Conservation (phyloP, 1,140 invertebrate genomes). For the Leucophenga varia region DNA sequence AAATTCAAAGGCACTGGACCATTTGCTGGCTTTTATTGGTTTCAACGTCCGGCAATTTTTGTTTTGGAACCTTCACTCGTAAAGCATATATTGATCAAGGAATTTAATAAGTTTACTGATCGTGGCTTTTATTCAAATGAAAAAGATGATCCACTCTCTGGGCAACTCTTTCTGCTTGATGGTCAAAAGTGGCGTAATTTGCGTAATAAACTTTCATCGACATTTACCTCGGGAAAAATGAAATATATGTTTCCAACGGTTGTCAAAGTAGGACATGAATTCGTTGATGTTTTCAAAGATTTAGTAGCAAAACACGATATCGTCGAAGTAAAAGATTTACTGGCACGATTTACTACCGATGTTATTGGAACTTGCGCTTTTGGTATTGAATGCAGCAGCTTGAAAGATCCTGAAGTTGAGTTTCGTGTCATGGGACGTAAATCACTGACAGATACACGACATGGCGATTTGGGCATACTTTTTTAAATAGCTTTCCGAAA, state of each 20-base stretch:
- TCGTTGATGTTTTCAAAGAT: slow-evolving; percentile 33
- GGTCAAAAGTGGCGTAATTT: slow-evolving; percentile 60
- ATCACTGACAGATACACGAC: slow-evolving; percentile 22
- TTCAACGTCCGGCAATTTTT: slow-evolving; percentile 57
- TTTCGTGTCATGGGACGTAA: slow-evolving; percentile 56
- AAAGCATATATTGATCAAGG: slow-evolving; percentile 63
- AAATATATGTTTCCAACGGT: slow-evolving; percentile 60
- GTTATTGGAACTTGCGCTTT: slow-evolving; percentile 66
- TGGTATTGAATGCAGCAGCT: slow-evolving; percentile 64
- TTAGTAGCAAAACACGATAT: slow-evolving; percentile 8
- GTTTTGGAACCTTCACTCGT: slow-evolving; percentile 63
- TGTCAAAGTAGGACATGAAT: slow-evolving; percentile 40
- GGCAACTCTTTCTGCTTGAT: slow-evolving; percentile 57
- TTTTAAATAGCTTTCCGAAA: slow-evolving; percentile 33
- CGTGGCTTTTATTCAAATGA: slow-evolving; percentile 58
- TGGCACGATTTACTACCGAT: slow-evolving; percentile 49
- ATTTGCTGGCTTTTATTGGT: slow-evolving; percentile 52
- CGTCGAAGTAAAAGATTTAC: slow-evolving; percentile 38
- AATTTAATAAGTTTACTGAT: slow-evolving; percentile 61
- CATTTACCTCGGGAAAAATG: slow-evolving; percentile 64
- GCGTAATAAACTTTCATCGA: slow-evolving; percentile 59
- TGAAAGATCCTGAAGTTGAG: slow-evolving; percentile 58
- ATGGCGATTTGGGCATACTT: slow-evolving; percentile 6
- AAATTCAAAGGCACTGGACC: slow-evolving; percentile 44
- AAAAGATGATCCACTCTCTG: slow-evolving; percentile 58